Evolutionary conservation across 1,140 invertebrate species (phyloP).

Genomic region (Macrobrachium rosenbergii): DNA sequence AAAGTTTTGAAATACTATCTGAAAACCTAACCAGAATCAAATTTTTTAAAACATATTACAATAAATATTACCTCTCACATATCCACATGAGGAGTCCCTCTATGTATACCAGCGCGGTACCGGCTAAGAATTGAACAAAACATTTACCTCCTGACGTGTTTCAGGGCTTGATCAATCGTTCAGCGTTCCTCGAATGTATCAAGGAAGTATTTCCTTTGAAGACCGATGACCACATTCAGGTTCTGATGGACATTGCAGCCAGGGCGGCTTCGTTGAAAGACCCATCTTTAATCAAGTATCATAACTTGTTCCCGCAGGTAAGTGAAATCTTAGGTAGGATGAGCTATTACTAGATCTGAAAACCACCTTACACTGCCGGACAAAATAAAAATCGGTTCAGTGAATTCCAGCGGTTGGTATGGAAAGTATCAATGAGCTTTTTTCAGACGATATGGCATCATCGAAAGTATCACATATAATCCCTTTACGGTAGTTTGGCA

Average conservation of each 20-base stretch:
- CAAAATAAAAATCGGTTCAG: no score
- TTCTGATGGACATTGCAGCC: conserved; percentile 30
- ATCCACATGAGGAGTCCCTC: no score
- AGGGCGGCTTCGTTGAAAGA: conserved; percentile 23
- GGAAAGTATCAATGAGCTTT: no score
- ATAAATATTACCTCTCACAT: no score
- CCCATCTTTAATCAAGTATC: conserved; percentile 18
- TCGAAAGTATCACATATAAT: no score
- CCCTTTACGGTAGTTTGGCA: no score
- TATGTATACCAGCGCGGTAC: background rate
- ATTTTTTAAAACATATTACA: no score
- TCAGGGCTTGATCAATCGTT: conserved; percentile 29
- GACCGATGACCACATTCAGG: background rate
- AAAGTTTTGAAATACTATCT: no score
- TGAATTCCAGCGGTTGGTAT: no score
- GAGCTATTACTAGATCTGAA: background rate
- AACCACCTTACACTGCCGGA: no score
- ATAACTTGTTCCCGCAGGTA: conserved; percentile 40
- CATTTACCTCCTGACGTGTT: background rate
- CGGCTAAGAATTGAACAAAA: background rate
- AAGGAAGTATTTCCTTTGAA: conserved; percentile 33
- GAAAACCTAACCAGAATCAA: no score
- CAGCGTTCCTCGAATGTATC: background rate
- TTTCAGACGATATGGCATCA: no score
- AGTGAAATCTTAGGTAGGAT: background rate